A percentile compares a stretch with the other conserved stretches of the same genome.
phyloP scores from a whole-genome alignment of 2,888 invertebrate species.

The Panorpa germanica region DNA sequence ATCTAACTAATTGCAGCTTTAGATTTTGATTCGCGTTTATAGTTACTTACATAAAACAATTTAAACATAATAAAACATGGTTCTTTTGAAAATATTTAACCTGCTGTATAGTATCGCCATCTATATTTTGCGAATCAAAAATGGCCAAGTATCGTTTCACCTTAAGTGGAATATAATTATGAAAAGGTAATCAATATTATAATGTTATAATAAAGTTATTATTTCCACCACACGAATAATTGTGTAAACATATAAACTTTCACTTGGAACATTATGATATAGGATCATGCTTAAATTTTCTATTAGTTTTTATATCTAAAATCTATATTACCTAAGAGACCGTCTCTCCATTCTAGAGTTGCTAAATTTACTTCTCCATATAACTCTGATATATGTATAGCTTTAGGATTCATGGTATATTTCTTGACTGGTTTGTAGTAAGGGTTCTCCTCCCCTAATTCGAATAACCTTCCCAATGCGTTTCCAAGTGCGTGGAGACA shows the following conservation, averaged over 20 bases:
- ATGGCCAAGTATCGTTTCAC: too few relatives aligned
- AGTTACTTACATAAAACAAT: too few relatives aligned
- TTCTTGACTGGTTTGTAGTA: slow-evolving; percentile 55
- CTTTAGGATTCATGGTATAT: slow-evolving; percentile 75
- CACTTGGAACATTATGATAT: too few relatives aligned
- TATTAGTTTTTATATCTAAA: slow-evolving; percentile 1
- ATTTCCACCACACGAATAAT: too few relatives aligned
- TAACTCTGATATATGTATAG: slow-evolving; percentile 69
- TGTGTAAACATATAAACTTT: too few relatives aligned
- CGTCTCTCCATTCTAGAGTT: slow-evolving; percentile 83
- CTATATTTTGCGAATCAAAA: too few relatives aligned
- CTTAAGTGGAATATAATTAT: too few relatives aligned
- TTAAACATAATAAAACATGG: too few relatives aligned
- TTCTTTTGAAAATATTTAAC: too few relatives aligned
- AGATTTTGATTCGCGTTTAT: too few relatives aligned
- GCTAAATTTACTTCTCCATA: slow-evolving; percentile 72
- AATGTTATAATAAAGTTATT: slow-evolving; percentile 1
- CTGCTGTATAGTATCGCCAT: too few relatives aligned
- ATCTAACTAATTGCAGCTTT: too few relatives aligned
- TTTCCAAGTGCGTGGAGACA: slow-evolving; percentile 55
- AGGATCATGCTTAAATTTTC: neutral
- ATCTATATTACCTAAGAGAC: slow-evolving; percentile 53
- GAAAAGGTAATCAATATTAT: neutral
- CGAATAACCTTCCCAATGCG: slow-evolving; percentile 44
- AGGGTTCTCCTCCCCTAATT: slow-evolving; percentile 34